Base-by-base conservation (phyloP, 2,113 vertebrate genomes). In the Notothenia rossii region DNA sequence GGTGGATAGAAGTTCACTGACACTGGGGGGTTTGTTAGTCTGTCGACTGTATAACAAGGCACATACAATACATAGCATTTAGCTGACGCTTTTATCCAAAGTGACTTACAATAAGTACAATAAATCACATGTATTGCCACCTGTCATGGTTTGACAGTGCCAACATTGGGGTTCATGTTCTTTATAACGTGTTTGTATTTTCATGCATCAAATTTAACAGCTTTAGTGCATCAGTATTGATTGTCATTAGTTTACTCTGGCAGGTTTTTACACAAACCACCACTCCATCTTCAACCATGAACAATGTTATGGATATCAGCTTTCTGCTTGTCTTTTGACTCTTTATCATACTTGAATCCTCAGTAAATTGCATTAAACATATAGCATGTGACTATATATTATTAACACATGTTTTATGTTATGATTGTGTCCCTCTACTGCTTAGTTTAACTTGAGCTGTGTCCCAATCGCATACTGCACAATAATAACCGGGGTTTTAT, bases 381-480 rank as follows among this genome's bases (percentile, higher is more conserved):
- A 60, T 18, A 49, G 62, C 22, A 74, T 22, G 62, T 58, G 54
- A 72, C n/a, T 68, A 54, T 56, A 50, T 78, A 74, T 54, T 70
- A 43, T 48, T 50, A 79, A 72, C 48, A 53, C 72, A 36, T 78
- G 64, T 74, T 83, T 79, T 75, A 33, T 88, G 60, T 79, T 78
- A 88, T 77, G 18, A 4, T 84, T 84, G 50, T 75, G 20, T 75
- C 62, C 17, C 25, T 72, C 25, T 74, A 81, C 81, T 87, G 85
- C 80, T 90, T 76, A 84, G 79, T 91, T 90, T 33, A 71, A 85
- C 56, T 54, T 72, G 46, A 86, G 60, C 86, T 89, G 88, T 88
- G 87, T 90, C 88, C 86, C 89, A 88, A 77, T 89, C 76, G 48
- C 87, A 80, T 76, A 80, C 60, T 55, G 36, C 18, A 40, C 12